phyloP scores from a whole-genome alignment of 2,888 invertebrate genomes.

The Bembecia ichneumoniformis region DNA sequence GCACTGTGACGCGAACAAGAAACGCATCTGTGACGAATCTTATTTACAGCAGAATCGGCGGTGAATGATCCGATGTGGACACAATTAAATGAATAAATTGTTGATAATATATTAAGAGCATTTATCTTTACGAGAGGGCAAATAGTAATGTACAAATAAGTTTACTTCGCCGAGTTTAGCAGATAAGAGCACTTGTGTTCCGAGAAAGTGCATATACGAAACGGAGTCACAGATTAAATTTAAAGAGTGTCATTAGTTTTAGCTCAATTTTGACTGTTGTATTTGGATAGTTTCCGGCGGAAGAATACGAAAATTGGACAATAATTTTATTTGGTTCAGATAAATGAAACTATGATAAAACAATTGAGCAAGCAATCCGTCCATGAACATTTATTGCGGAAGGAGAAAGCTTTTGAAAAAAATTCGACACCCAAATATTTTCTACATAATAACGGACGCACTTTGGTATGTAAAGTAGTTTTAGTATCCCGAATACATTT shows the following conservation, averaged over 20 bases:
- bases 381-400: constrained; percentile 47
- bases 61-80: constrained; percentile 5
- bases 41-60: constrained; percentile 5
- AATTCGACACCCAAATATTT: constrained; percentile 28
- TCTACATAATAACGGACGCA: constrained; percentile 33
- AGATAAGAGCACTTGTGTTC: constrained; percentile 31
- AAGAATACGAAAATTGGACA: too few relatives aligned
- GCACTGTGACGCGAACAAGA: too few relatives aligned
- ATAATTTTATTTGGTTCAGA: not conserved
- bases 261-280: too few relatives aligned
- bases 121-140: constrained; percentile 20
- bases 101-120: not conserved
- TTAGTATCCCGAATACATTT: too few relatives aligned
- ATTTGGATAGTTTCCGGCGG: too few relatives aligned
- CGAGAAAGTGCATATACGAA: not conserved
- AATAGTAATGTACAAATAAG: constrained; percentile 31
- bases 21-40: not conserved
- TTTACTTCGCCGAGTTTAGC: constrained; percentile 21
- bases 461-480: constrained; percentile 43
- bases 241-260: not conserved
- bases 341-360: constrained; percentile 24
- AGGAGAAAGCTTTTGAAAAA: constrained; percentile 35
- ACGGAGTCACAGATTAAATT: not conserved
- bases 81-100: constrained; percentile 6
- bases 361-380: constrained; percentile 46